These are phyloP conservation scores for Theropithecus gelada DNA, from an alignment of 2,113 vertebrate genomes.

Conservation along the genomic window DNA sequence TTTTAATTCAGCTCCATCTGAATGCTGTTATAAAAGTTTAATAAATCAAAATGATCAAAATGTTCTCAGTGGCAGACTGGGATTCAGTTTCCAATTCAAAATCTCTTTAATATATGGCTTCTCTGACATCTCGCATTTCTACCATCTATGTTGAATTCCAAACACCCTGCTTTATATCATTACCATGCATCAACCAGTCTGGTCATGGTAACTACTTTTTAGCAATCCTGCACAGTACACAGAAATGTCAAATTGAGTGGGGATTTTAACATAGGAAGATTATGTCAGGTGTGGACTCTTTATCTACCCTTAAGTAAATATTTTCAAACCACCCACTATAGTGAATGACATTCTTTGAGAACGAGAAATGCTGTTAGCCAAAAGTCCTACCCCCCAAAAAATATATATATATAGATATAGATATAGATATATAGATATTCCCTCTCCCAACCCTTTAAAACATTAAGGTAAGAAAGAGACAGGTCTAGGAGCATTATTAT, in stretches of 20 bases:
- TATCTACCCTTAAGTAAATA: conserved; percentile 82
- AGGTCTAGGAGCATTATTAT: conserved; percentile 8
- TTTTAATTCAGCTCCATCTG: conserved; percentile 85
- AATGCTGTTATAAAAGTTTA: conserved; percentile 88
- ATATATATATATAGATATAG: not conserved
- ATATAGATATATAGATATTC: not conserved
- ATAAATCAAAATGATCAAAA: conserved; percentile 93
- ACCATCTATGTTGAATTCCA: conserved; percentile 83
- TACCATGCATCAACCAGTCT: conserved; percentile 78
- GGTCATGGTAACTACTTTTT: conserved; percentile 76
- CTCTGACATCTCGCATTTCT: conserved; percentile 85
- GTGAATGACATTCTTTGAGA: conserved; percentile 71
- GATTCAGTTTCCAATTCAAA: conserved; percentile 89
- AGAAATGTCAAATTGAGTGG: conserved; percentile 79
- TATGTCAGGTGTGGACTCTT: conserved; percentile 78
- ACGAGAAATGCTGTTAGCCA: conserved; percentile 51
- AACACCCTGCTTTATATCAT: conserved; percentile 83
- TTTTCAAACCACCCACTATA: conserved; percentile 72
- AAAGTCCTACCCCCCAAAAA: not conserved
- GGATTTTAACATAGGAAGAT: conserved; percentile 69
- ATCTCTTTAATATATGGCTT: conserved; percentile 87
- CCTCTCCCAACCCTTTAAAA: not conserved
- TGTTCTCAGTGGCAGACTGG: conserved; percentile 85
- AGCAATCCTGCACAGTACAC: conserved; percentile 78
- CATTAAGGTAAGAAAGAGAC: not conserved